Conservation (phyloP, 2,888 invertebrate genomes). For the Sphecodes monilicornis region DNA sequence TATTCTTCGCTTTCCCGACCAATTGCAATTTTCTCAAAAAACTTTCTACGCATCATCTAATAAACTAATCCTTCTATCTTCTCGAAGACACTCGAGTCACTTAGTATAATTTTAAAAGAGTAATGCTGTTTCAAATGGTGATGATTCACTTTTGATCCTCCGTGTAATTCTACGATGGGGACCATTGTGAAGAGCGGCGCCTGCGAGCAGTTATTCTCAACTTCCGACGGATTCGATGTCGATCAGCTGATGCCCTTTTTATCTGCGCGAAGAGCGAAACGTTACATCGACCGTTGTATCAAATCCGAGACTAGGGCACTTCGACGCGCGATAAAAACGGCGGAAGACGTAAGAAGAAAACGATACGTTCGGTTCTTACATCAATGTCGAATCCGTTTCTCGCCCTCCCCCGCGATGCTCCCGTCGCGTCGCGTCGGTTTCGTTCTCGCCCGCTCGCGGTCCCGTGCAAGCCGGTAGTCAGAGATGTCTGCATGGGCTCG, state of each 20-base stretch:
- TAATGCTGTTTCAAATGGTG: too few species aligned
- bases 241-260: constrained; percentile 46
- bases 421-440: constrained; percentile 11
- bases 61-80: too few species aligned
- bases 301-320: constrained; percentile 42
- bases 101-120: too few species aligned
- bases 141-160: too few species aligned
- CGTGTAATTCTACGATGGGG: too few species aligned
- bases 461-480: constrained; percentile 42
- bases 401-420: constrained; percentile 1
- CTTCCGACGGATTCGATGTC: constrained; percentile 43
- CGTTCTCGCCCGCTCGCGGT: background rate
- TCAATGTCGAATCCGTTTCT: constrained; percentile 41
- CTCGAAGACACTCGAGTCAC: too few species aligned
- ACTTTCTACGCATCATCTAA: too few species aligned
- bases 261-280: constrained; percentile 30
- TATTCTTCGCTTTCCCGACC: too few species aligned
- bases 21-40: too few species aligned
- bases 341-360: constrained; percentile 55
- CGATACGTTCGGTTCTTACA: constrained; percentile 70
- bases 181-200: too few species aligned
- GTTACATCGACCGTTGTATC: constrained; percentile 52
- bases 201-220: constrained; percentile 42
- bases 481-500: constrained; percentile 69
- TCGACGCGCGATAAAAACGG: constrained; percentile 62